Percentiles rank a stretch among this genome's conserved stretches.
Evolutionary conservation across 2,888 invertebrate genomes (phyloP).

Genomic region (Drosophila parthenogenetica): DNA sequence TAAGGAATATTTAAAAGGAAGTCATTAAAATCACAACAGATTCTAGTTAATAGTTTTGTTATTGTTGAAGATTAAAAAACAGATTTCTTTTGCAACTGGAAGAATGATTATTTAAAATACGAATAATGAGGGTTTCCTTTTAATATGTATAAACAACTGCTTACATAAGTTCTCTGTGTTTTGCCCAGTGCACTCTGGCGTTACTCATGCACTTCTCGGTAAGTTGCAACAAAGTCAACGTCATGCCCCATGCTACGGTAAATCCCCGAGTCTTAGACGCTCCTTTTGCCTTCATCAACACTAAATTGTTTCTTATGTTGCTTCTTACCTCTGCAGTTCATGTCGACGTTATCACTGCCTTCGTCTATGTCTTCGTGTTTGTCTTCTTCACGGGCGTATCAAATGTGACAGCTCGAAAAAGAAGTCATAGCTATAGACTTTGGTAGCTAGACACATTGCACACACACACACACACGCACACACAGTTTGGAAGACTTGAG

Average conservation of each 20-base stretch:
- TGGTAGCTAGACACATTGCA: constrained; percentile 44
- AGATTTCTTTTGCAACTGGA: too few relatives aligned
- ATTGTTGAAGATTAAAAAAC: too few relatives aligned
- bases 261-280: constrained; percentile 63
- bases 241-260: constrained; percentile 48
- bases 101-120: too few relatives aligned
- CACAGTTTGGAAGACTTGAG: constrained; percentile 44
- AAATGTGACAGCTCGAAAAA: constrained; percentile 71
- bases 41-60: too few relatives aligned
- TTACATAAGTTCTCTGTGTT: background rate
- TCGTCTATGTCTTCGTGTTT: constrained; percentile 21
- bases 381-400: constrained; percentile 61
- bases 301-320: constrained; percentile 53
- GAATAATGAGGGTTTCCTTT: too few relatives aligned
- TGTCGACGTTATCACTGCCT: constrained; percentile 20
- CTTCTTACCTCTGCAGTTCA: constrained; percentile 31
- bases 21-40: too few relatives aligned
- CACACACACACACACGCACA: constrained; percentile 3
- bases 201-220: constrained; percentile 4
- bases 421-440: constrained; percentile 64
- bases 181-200: constrained; percentile 39
- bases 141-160: too few relatives aligned
- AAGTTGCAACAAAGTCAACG: constrained; percentile 54
- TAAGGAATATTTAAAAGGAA: too few relatives aligned
- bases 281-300: constrained; percentile 52